Evolutionary conservation across 2,888 invertebrate species (phyloP).

Genomic region (Brachylomia viminalis): DNA sequence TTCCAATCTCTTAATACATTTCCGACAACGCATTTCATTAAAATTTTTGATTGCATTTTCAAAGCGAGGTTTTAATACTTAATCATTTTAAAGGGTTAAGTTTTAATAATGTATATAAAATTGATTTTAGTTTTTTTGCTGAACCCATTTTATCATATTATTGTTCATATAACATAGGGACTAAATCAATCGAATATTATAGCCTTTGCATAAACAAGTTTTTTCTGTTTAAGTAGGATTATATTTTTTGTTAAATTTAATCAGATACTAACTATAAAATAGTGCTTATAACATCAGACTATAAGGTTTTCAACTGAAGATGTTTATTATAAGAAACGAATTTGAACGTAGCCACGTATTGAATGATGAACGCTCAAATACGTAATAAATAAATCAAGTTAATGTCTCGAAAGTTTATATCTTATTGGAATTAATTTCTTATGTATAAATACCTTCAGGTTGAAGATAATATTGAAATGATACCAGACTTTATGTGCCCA

Average conservation of each 20-base stretch:
- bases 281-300: constrained; percentile 76
- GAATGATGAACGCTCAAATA: constrained; percentile 26
- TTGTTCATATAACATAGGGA: constrained; percentile 79
- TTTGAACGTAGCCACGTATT: constrained; percentile 15
- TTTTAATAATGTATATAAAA: constrained; percentile 85
- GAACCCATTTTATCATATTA: constrained; percentile 81
- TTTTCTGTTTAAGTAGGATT: constrained; percentile 78
- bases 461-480: constrained; percentile 28
- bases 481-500: constrained; percentile 70
- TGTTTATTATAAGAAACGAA: constrained; percentile 32
- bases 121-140: constrained; percentile 84
- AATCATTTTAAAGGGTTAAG: constrained; percentile 70
- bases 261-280: constrained; percentile 79
- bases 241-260: constrained; percentile 78
- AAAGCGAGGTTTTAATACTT: constrained; percentile 65
- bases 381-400: background rate
- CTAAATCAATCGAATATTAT: constrained; percentile 81
- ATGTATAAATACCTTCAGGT: constrained; percentile 49
- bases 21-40: constrained; percentile 78
- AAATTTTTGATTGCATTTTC: constrained; percentile 74
- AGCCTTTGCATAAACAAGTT: constrained; percentile 74
- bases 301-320: constrained; percentile 70
- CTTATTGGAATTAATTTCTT: background rate
- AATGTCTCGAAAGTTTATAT: constrained; percentile 34
- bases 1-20: constrained; percentile 67